Evolutionary conservation across 64 coral and sea anemone species (phyloP).

Genomic region (Platygyra sinensis): DNA sequence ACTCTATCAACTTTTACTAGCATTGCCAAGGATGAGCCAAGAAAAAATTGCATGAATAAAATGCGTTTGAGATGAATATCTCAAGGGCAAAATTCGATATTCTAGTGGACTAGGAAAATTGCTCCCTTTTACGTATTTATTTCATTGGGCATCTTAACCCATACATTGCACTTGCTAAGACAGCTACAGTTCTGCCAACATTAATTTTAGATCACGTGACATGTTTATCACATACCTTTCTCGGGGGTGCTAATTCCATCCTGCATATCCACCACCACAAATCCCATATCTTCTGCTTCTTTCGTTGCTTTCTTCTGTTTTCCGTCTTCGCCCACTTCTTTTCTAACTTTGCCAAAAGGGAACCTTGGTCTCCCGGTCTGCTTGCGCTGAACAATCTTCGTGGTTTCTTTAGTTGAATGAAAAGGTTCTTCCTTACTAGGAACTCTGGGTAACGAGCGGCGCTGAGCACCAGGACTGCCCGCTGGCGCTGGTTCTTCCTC

Average conservation of each 20-base stretch:
- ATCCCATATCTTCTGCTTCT: slow-evolving; percentile 51
- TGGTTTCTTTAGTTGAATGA: slow-evolving; percentile 56
- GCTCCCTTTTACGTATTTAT: too few species aligned
- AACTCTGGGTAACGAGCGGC: slow-evolving; percentile 50
- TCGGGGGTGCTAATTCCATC: slow-evolving; percentile 45
- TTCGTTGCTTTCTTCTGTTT: slow-evolving; percentile 10
- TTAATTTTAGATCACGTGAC: neutral
- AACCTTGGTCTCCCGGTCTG: slow-evolving; percentile 20
- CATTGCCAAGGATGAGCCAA: too few species aligned
- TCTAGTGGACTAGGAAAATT: too few species aligned
- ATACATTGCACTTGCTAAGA: neutral
- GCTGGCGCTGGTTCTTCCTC: slow-evolving; percentile 29
- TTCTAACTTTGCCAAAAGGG: neutral
- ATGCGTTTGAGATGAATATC: too few species aligned
- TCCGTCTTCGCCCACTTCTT: neutral
- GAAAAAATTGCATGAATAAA: too few species aligned
- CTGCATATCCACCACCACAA: slow-evolving; percentile 44
- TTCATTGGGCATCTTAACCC: too few species aligned
- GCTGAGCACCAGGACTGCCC: slow-evolving; percentile 26
- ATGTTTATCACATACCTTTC: slow-evolving; percentile 7
- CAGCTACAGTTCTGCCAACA: neutral
- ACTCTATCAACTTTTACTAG: too few species aligned
- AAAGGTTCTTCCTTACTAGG: slow-evolving; percentile 54
- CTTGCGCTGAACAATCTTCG: slow-evolving; percentile 50
- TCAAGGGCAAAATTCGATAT: too few species aligned